A percentile compares a stretch with the other conserved stretches of the same genome.
These are phyloP conservation scores for Habroteleia sp. DNA, from an alignment of 2,888 invertebrate genomes.

Conservation along the genomic window DNA sequence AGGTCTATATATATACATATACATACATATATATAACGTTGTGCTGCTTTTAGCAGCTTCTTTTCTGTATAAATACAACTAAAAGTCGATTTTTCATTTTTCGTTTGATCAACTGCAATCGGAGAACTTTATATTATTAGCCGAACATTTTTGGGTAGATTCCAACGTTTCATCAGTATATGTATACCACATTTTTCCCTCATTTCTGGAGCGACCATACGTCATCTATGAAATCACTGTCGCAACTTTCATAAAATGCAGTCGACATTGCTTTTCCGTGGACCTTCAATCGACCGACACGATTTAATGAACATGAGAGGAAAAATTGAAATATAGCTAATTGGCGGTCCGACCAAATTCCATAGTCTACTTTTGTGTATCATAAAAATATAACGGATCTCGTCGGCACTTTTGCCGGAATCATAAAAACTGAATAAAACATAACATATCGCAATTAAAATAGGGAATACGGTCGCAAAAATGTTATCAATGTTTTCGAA, in stretches of 20 bases:
- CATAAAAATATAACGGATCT: conserved; percentile 7
- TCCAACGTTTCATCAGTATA: conserved; percentile 44
- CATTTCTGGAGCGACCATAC: conserved; percentile 30
- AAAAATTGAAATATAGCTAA: conserved; percentile 38
- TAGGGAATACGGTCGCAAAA: neutral
- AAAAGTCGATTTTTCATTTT: conserved; percentile 38
- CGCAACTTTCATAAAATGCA: conserved; percentile 27
- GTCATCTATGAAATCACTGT: conserved; percentile 23
- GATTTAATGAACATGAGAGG: conserved; percentile 37
- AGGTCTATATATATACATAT: no score
- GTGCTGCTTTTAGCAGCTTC: no score
- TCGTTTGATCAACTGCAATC: conserved; percentile 47
- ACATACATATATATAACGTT: no score
- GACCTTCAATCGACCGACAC: conserved; percentile 30
- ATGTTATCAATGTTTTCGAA: neutral
- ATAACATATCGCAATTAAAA: neutral
- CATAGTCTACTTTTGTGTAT: neutral
- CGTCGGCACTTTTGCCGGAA: conserved; percentile 3
- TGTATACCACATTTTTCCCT: conserved; percentile 30
- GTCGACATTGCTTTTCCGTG: conserved; percentile 6
- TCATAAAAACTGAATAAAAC: conserved; percentile 1
- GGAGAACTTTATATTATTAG: conserved; percentile 41
- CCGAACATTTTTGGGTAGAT: conserved; percentile 38
- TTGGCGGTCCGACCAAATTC: conserved; percentile 17
- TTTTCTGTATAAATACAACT: no score